Conservation (phyloP, 2,113 vertebrate genomes). For the Artemisiospiza belli region DNA sequence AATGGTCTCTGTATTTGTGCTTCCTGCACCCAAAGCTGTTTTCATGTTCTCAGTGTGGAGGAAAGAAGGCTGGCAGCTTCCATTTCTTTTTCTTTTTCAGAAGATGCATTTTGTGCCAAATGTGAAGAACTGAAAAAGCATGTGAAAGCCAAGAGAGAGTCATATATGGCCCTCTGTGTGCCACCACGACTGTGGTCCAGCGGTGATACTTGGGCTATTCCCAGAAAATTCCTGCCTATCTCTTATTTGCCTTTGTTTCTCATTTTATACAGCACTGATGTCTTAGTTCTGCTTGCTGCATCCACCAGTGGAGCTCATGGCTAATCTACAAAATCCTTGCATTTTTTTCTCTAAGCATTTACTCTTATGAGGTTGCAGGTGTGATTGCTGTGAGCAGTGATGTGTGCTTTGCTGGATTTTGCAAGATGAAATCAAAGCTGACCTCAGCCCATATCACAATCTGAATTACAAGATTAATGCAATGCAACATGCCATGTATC, state of each 20-base stretch:
- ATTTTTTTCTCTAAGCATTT: not conserved
- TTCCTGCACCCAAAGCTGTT: not conserved
- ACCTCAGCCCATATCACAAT: not conserved
- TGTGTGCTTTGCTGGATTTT: not conserved
- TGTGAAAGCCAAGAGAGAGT: not conserved
- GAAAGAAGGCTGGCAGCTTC: not conserved
- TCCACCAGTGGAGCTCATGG: not conserved
- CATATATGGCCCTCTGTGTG: not conserved
- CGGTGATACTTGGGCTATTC: not conserved
- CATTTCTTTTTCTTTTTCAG: not conserved
- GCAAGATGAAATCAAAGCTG: not conserved
- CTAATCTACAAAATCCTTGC: not conserved
- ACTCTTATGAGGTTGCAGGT: not conserved
- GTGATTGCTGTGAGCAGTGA: not conserved
- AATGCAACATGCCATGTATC: not conserved
- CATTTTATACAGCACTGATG: not conserved
- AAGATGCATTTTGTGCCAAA: not conserved
- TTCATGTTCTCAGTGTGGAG: not conserved
- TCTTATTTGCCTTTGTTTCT: not conserved
- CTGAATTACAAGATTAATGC: not conserved
- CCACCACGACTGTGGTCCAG: not conserved
- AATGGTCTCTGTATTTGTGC: not conserved
- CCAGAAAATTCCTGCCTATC: not conserved
- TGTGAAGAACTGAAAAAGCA: not conserved
- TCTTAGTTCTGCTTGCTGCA: not conserved